These are phyloP conservation scores for Plebejus melissa DNA, from an alignment of 2,888 invertebrate genomes.

Conservation along the genomic window DNA sequence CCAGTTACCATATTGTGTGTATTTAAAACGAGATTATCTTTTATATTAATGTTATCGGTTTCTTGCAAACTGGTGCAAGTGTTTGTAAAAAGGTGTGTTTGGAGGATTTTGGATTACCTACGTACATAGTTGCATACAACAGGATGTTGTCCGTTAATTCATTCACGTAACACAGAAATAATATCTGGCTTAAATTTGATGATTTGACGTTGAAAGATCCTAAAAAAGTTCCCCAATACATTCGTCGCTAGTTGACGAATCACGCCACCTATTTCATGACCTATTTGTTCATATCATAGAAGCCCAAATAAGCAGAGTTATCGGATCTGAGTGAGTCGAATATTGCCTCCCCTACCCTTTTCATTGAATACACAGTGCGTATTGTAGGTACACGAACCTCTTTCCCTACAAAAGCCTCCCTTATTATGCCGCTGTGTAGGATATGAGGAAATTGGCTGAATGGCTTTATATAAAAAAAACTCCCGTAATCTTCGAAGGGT, in stretches of 20 bases:
- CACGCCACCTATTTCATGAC: conserved; percentile 39
- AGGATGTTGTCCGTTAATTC: too few species aligned
- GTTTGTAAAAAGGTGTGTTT: too few species aligned
- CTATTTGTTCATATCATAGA: conserved; percentile 60
- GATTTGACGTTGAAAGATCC: neutral
- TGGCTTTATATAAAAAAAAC: conserved; percentile 74
- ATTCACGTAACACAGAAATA: too few species aligned
- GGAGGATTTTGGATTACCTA: too few species aligned
- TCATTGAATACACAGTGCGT: conserved; percentile 59
- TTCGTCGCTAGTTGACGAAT: conserved; percentile 21
- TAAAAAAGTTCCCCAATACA: neutral
- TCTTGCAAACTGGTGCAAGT: too few species aligned
- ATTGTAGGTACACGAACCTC: conserved; percentile 71
- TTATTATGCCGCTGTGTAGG: conserved; percentile 74
- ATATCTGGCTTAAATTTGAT: neutral
- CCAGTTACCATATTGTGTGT: too few species aligned
- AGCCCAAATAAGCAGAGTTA: conserved; percentile 59
- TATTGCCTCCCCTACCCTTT: conserved; percentile 56
- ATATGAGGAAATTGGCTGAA: conserved; percentile 77
- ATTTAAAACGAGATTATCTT: too few species aligned
- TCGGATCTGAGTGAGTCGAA: conserved; percentile 56
- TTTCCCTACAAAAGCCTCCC: conserved; percentile 73
- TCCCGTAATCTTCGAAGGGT: conserved; percentile 70
- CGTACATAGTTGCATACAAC: too few species aligned
- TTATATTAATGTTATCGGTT: neutral